These are phyloP conservation scores for Dasysyrphus tricinctus DNA, from an alignment of 2,888 invertebrate genomes.

Conservation along the genomic window DNA sequence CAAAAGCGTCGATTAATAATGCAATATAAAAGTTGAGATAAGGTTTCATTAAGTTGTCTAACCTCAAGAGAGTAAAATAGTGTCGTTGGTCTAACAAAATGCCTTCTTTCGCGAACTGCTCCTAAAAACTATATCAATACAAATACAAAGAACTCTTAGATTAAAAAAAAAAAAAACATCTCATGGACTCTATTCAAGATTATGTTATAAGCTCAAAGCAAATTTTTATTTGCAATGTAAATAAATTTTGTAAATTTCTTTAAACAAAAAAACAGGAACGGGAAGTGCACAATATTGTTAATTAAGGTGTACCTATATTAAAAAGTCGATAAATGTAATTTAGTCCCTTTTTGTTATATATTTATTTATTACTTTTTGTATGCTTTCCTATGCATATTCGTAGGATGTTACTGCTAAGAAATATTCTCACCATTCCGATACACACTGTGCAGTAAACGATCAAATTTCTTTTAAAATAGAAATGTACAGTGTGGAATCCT, in stretches of 20 bases:
- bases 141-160: constrained; percentile 21
- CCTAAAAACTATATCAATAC: background rate
- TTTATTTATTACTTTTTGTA: constrained; percentile 35
- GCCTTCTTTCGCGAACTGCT: too few species aligned
- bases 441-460: background rate
- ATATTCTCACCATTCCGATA: background rate
- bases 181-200: constrained; percentile 18
- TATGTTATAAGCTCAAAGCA: constrained; percentile 48
- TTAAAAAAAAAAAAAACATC: background rate
- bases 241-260: constrained; percentile 64
- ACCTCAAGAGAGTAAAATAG: too few species aligned
- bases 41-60: too few species aligned
- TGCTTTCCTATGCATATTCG: background rate
- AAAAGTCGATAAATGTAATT: constrained; percentile 32
- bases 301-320: constrained; percentile 39
- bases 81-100: too few species aligned
- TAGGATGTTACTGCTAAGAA: constrained; percentile 34
- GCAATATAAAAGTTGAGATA: too few species aligned
- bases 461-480: background rate
- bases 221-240: constrained; percentile 64
- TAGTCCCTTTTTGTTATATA: constrained; percentile 1
- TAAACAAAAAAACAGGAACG: constrained; percentile 21
- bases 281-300: constrained; percentile 48
- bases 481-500: background rate
- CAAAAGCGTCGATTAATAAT: too few species aligned